Evolutionary conservation across 2,113 vertebrate genomes (phyloP).

Genomic region (Stercorarius parasiticus): DNA sequence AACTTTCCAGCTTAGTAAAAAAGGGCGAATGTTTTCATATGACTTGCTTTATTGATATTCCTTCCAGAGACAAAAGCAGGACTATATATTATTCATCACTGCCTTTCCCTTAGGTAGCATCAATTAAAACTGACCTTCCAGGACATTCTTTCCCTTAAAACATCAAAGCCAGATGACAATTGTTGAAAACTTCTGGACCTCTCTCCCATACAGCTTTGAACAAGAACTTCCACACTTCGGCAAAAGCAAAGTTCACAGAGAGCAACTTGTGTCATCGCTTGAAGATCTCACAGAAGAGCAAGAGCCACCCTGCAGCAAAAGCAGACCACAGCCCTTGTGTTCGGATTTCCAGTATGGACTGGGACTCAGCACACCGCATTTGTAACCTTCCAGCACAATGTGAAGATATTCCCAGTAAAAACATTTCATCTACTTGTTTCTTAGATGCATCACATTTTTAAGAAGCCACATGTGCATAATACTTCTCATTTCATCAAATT

Average conservation of each 20-base stretch:
- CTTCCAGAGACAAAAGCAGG: slow-evolving; percentile 22
- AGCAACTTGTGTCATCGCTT: not conserved
- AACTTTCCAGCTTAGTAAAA: not conserved
- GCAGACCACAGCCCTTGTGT: not conserved
- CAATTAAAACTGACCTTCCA: not conserved
- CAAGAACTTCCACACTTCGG: not conserved
- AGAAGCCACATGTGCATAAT: not conserved
- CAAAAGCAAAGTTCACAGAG: not conserved
- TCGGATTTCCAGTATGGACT: not conserved
- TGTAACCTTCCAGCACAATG: not conserved
- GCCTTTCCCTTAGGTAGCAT: not conserved
- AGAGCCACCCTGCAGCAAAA: too few relatives aligned
- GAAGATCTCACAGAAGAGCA: not conserved
- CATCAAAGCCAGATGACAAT: not conserved
- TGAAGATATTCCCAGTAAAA: not conserved
- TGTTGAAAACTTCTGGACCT: not conserved
- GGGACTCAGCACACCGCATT: not conserved
- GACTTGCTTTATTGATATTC: not conserved
- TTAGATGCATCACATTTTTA: not conserved
- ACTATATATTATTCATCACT: not conserved
- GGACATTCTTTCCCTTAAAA: not conserved
- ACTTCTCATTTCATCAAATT: not conserved
- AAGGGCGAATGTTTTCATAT: not conserved
- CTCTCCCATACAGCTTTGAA: not conserved
- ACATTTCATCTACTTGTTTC: not conserved